These are phyloP conservation scores for Taenaris catops DNA, from an alignment of 2,888 invertebrate genomes.

Conservation along the genomic window DNA sequence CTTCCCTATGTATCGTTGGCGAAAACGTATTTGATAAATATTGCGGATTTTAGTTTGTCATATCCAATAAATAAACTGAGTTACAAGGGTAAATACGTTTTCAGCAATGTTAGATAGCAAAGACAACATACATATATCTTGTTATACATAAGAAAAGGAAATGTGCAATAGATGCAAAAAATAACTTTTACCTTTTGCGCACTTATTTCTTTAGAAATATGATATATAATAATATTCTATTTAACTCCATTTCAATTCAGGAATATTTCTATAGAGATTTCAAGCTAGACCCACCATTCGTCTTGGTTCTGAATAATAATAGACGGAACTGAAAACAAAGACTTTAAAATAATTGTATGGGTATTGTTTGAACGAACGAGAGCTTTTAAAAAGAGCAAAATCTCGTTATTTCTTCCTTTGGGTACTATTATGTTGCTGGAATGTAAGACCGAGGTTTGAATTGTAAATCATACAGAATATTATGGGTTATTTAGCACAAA, in stretches of 20 bases:
- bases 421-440: slow-evolving; percentile 1
- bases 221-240: neutral
- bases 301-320: slow-evolving; percentile 6
- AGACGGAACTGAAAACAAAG: slow-evolving; percentile 16
- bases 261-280: slow-evolving; percentile 3
- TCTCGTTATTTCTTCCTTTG: slow-evolving; percentile 3
- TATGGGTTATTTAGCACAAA: too few species aligned
- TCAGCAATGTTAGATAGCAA: too few species aligned
- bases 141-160: too few species aligned
- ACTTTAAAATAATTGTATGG: slow-evolving; percentile 19
- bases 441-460: neutral
- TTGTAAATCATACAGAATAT: too few species aligned
- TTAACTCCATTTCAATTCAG: neutral
- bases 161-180: too few species aligned
- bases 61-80: too few species aligned
- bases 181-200: too few species aligned
- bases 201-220: neutral
- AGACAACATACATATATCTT: too few species aligned
- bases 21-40: too few species aligned
- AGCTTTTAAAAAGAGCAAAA: slow-evolving; percentile 8
- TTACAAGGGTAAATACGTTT: too few species aligned
- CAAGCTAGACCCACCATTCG: slow-evolving; percentile 3
- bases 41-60: too few species aligned
- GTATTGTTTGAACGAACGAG: slow-evolving; percentile 15
- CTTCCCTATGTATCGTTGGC: too few species aligned